Conservation (phyloP, 1,140 invertebrate genomes). For the Penaeus chinensis region DNA sequence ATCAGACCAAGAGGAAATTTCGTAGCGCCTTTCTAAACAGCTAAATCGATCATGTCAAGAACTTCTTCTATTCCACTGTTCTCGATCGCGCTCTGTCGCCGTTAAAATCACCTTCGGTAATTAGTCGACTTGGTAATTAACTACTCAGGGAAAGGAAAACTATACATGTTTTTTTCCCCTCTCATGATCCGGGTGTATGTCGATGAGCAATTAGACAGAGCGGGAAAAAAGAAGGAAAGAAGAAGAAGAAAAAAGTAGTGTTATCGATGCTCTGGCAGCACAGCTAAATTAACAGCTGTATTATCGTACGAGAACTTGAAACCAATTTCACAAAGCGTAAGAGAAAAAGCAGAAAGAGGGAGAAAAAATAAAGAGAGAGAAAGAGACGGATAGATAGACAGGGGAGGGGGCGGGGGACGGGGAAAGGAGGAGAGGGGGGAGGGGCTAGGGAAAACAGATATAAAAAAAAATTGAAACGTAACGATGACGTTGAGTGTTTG, state of each 20-base stretch:
- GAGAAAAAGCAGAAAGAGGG: not conserved
- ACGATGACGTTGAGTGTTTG: conserved; percentile 38
- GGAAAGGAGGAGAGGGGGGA: not conserved
- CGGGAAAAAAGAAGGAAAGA: not conserved
- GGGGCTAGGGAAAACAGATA: not conserved
- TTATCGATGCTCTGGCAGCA: not conserved
- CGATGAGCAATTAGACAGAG: not conserved
- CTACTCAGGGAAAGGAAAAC: too few species aligned
- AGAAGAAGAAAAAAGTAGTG: not conserved
- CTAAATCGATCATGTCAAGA: too few species aligned
- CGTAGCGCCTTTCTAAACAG: too few species aligned
- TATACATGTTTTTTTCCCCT: too few species aligned
- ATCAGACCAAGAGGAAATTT: too few species aligned
- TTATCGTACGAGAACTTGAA: not conserved
- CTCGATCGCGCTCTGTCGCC: too few species aligned
- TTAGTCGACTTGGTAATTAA: too few species aligned
- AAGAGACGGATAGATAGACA: not conserved
- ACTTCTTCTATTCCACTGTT: too few species aligned
- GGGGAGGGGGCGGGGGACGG: not conserved
- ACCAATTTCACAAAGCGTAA: not conserved
- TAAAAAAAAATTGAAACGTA: not conserved
- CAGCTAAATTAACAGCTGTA: too few species aligned
- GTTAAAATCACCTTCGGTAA: too few species aligned
- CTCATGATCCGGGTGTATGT: not conserved
- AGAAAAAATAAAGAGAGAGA: conserved; percentile 14